A percentile compares a stretch with the other conserved stretches of the same genome.
Conservation (phyloP, 2,113 vertebrate genomes). For the Mobula hypostoma region DNA sequence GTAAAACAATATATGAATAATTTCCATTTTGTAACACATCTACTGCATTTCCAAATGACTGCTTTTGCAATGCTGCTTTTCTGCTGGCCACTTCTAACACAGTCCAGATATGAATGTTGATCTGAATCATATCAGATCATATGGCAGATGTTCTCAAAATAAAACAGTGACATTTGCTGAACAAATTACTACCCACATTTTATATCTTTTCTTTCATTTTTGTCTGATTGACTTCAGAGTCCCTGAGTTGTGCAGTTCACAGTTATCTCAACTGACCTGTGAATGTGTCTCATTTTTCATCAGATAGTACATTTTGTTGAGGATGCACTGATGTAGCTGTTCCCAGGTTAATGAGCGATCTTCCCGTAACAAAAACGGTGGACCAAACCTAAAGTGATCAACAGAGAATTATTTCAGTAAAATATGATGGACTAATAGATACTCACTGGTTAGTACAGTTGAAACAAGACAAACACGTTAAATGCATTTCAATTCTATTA, state of each 20-base stretch:
- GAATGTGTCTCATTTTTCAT: slow-evolving; percentile 64
- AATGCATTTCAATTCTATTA: background rate
- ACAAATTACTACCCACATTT: background rate
- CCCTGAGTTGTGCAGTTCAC: background rate
- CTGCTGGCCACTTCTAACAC: too few species aligned
- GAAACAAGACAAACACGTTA: background rate
- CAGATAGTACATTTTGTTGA: slow-evolving; percentile 70
- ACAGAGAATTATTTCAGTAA: background rate
- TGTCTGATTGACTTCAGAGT: background rate
- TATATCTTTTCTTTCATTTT: background rate
- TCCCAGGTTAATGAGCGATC: slow-evolving; percentile 76
- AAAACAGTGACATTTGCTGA: background rate
- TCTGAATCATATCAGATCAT: background rate
- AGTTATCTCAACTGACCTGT: slow-evolving; percentile 55
- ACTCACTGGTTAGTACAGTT: background rate
- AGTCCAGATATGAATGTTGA: background rate
- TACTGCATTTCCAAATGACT: too few species aligned
- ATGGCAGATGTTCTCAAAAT: background rate
- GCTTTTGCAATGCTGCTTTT: too few species aligned
- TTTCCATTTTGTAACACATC: too few species aligned
- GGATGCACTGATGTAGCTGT: slow-evolving; percentile 76
- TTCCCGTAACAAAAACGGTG: slow-evolving; percentile 73
- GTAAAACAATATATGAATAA: too few species aligned
- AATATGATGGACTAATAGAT: background rate
- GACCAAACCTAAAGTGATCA: slow-evolving; percentile 69